Percentiles rank a stretch among this genome's conserved stretches.
Evolutionary conservation across 1,140 invertebrate species (phyloP).

Genomic region (Hormaphis cornu): DNA sequence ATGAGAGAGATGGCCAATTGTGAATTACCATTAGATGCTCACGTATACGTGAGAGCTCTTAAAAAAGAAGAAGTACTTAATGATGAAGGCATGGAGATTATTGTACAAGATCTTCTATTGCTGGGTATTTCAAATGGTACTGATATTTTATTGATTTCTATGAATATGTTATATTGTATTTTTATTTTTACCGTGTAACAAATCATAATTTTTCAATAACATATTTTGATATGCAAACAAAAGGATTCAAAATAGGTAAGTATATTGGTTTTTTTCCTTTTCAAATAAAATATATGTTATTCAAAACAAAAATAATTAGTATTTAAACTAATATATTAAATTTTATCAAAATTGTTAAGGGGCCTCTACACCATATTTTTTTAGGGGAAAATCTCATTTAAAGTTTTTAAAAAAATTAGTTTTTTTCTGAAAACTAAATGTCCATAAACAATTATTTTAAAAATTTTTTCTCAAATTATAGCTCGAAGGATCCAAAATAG

Average conservation of each 20-base stretch:
- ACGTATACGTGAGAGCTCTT: slow-evolving; percentile 11
- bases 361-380: too few relatives aligned
- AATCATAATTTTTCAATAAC: background rate
- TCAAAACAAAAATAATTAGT: too few relatives aligned
- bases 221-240: background rate
- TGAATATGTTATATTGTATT: background rate
- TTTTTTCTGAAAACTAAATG: too few relatives aligned
- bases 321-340: too few relatives aligned
- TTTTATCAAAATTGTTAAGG: too few relatives aligned
- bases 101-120: slow-evolving; percentile 15
- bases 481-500: too few relatives aligned
- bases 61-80: slow-evolving; percentile 25
- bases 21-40: slow-evolving; percentile 22
- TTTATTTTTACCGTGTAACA: background rate
- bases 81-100: background rate
- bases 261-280: background rate
- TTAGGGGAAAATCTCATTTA: too few relatives aligned
- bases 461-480: too few relatives aligned
- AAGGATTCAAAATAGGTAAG: slow-evolving; percentile 1
- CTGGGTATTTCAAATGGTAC: slow-evolving; percentile 24
- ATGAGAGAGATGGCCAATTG: slow-evolving; percentile 27
- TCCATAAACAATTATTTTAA: too few relatives aligned
- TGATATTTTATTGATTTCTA: background rate
- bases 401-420: too few relatives aligned
- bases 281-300: too few relatives aligned